phyloP scores from a whole-genome alignment of 2,113 vertebrate species.

The Uria lomvia region DNA sequence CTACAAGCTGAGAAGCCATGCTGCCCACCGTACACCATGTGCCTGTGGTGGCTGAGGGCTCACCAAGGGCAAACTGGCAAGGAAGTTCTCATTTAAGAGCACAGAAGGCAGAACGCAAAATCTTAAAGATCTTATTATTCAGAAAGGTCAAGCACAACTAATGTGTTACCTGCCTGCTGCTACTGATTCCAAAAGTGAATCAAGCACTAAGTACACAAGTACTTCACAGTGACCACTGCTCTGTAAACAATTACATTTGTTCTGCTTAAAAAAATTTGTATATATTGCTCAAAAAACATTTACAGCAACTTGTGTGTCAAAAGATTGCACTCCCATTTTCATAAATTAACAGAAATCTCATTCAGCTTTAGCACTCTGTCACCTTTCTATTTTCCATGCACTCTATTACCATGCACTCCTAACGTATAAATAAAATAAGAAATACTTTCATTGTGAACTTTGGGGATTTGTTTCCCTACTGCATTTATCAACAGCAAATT shows the following conservation, averaged over 20 bases:
- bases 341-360: background rate
- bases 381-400: background rate
- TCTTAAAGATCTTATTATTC: background rate
- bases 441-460: background rate
- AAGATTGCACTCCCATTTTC: background rate
- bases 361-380: background rate
- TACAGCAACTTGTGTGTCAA: background rate
- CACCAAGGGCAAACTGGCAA: background rate
- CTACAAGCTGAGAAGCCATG: background rate
- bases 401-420: background rate
- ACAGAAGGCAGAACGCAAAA: background rate
- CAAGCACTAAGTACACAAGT: background rate
- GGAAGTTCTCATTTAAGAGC: background rate
- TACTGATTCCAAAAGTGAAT: background rate
- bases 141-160: background rate
- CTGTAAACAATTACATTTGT: background rate
- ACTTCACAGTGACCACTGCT: background rate
- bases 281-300: background rate
- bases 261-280: background rate
- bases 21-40: rapidly evolving
- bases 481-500: background rate
- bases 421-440: background rate
- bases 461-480: background rate
- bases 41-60: background rate
- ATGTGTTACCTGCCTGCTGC: background rate